phyloP scores from a whole-genome alignment of 1,140 invertebrate species.

The Pinna nobilis region DNA sequence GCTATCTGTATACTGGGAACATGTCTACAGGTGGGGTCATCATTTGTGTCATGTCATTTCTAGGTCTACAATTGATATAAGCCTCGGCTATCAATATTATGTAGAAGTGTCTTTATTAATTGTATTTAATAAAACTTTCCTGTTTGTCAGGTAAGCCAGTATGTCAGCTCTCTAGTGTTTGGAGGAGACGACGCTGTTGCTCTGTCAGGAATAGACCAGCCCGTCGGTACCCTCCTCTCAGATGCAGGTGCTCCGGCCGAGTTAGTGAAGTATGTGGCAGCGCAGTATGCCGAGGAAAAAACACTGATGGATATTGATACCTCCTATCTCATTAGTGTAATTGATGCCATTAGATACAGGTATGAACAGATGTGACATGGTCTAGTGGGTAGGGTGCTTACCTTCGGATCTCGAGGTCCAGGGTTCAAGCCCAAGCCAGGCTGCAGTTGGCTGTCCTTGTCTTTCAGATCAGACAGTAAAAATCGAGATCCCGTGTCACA shows the following conservation, averaged over 20 bases:
- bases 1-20: too few species aligned
- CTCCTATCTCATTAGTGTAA: constrained; percentile 42
- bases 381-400: not conserved
- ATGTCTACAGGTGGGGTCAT: too few species aligned
- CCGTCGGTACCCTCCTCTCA: constrained; percentile 33
- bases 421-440: too few species aligned
- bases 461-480: too few species aligned
- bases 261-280: constrained; percentile 34
- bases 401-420: too few species aligned
- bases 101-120: not conserved
- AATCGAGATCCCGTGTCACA: too few species aligned
- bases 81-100: not conserved
- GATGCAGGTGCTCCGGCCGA: constrained; percentile 10
- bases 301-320: constrained; percentile 56
- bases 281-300: constrained; percentile 39
- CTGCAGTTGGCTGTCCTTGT: too few species aligned
- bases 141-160: constrained; percentile 35
- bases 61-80: not conserved
- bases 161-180: constrained; percentile 50
- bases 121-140: not conserved
- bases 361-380: constrained; percentile 8
- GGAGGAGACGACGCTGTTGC: constrained; percentile 42
- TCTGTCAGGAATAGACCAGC: constrained; percentile 43
- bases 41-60: not conserved
- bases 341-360: constrained; percentile 58